phyloP scores from a whole-genome alignment of 53 echinoderm and acorn worm species.

The Paelopatides confundens region DNA sequence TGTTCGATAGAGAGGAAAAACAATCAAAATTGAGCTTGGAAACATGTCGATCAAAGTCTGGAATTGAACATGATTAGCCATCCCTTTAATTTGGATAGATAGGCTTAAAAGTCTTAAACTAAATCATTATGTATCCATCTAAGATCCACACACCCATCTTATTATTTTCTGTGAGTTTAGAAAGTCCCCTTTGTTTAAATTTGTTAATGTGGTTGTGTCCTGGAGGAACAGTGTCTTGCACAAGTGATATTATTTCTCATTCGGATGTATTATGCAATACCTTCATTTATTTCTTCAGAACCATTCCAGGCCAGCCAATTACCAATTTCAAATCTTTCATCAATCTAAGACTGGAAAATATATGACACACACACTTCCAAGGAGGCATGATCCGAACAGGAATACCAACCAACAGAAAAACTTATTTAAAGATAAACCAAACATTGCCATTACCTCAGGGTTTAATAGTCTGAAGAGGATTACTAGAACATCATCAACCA shows the following conservation, averaged over 20 bases:
- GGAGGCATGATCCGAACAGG: neutral
- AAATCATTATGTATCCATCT: too few species aligned
- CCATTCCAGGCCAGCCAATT: conserved; percentile 87
- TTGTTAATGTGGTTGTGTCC: too few species aligned
- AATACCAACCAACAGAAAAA: conserved; percentile 36
- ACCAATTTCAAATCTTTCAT: conserved; percentile 92
- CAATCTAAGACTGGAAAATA: conserved; percentile 77
- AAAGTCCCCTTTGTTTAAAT: too few species aligned
- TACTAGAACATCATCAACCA: conserved; percentile 38
- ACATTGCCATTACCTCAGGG: conserved; percentile 80
- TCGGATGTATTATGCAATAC: too few species aligned
- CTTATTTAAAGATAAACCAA: conserved; percentile 66
- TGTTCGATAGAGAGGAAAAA: too few species aligned
- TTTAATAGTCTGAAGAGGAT: conserved; percentile 93
- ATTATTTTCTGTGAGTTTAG: too few species aligned
- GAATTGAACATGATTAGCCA: too few species aligned
- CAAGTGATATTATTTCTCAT: neutral
- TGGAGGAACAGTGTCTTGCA: neutral
- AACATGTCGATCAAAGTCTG: too few species aligned
- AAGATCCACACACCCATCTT: too few species aligned
- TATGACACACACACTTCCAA: conserved; percentile 46
- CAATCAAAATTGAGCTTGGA: too few species aligned
- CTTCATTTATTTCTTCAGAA: conserved; percentile 53
- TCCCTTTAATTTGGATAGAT: too few species aligned
- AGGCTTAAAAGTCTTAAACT: too few species aligned